Percentiles rank a stretch among this genome's conserved stretches.
Conservation (phyloP, 1,140 invertebrate genomes). For the Armadillidium nasatum region DNA sequence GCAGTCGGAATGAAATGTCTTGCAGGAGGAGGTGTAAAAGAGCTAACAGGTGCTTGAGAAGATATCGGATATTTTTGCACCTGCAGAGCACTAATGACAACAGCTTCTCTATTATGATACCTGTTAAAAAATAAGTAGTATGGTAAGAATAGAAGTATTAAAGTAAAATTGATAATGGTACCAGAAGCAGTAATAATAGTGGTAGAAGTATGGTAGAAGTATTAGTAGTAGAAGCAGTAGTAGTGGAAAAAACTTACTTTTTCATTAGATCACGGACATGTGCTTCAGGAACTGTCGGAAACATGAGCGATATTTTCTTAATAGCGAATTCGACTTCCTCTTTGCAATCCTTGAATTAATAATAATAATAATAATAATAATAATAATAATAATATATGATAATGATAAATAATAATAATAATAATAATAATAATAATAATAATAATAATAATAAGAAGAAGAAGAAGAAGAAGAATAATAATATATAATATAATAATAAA, state of each 20-base stretch:
- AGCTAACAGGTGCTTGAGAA: slow-evolving; percentile 70
- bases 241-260: slow-evolving; percentile 62
- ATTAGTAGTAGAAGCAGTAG: not conserved
- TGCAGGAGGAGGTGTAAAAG: slow-evolving; percentile 58
- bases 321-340: slow-evolving; percentile 53
- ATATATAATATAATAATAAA: no score
- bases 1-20: slow-evolving; percentile 52
- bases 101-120: slow-evolving; percentile 85
- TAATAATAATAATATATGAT: no score
- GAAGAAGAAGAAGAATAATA: no score
- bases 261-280: slow-evolving; percentile 79
- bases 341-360: slow-evolving; percentile 10
- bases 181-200: no score
- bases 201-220: not conserved
- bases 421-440: no score
- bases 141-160: no score
- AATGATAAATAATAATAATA: no score
- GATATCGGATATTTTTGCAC: slow-evolving; percentile 86
- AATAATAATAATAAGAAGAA: no score
- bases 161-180: no score
- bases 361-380: no score
- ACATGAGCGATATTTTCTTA: slow-evolving; percentile 79
- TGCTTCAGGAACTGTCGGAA: slow-evolving; percentile 80
- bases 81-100: slow-evolving; percentile 86
- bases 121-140: slow-evolving; percentile 51